Base-by-base conservation (phyloP, 2,888 invertebrate species). In the Rotaria macrura region DNA sequence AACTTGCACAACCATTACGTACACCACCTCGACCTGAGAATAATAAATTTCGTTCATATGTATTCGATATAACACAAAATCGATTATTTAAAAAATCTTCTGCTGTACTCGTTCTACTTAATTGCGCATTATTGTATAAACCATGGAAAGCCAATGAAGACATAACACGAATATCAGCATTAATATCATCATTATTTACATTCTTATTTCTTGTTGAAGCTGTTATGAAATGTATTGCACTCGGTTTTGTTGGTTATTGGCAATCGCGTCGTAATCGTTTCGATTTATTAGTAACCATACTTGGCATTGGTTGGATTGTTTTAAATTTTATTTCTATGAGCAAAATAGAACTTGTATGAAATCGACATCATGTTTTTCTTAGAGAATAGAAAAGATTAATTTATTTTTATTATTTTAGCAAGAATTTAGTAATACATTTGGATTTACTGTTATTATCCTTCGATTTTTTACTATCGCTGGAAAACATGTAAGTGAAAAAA, bases 381-480 rank as follows among this genome's bases (percentile, higher is more conserved):
- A 52, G 1, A 9, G 9, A 34, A 23, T 25, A 55, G 34, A 38
- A 25, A 79, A 23, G n/a, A 29, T 9, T 47, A 4, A 57, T 47
- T 34, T 65, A 2, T 65, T n/a, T 34, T 29, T 1, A 1, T 2
- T 52, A 23, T 43, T 65, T 34, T 54, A 84, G 84, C 74, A 84
- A 83, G 84, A 86, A 49, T 84, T 57, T 29, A 86, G 86, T 0
- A 96, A 98, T 91, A 95, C 96, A 88, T 94, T 99, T 89, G 99
- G 99, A 0, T 99, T 97, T 91, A 95, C 96, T 93, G 97, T 97
- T 87, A 97, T 98, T 86, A 96, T 99, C 85, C 92, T 99, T 86
- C 93, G 99, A 74, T 99, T 99, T 92, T 99, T 99, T 92, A 99
- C 99, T 52, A 99, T 99, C 89, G 97, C 98, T 84, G 98, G 98